Base-by-base conservation (phyloP, 1,140 invertebrate genomes). In the Philotrypesis tridentata region DNA sequence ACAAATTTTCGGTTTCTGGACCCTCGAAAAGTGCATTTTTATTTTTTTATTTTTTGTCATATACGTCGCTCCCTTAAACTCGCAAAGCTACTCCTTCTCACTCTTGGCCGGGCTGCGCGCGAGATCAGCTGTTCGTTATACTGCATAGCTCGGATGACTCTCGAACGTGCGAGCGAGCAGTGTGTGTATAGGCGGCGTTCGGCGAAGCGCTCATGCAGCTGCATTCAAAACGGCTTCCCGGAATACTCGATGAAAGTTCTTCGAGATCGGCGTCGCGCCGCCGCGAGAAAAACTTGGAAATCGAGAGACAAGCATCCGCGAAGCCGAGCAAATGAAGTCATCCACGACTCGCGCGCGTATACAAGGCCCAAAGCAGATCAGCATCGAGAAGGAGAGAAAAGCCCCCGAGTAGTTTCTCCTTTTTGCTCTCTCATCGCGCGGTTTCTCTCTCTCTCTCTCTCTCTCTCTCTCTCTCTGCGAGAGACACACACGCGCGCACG, bases 281-380 rank as follows among this genome's bases (percentile, higher is more conserved):
- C 12, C 1, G 48, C 48, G 14, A n/a, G 48, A 55, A 55, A 55
- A 55, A 55, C 21, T 55, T n/a, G 48, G n/a, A 17, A 55, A 55
- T 55, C 48, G 17, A 17, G 48, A 21, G 14, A 17, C 2, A n/a
- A 55, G 4, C 48, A 55, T 55, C 21, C 7, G 63, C 63, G 63
- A n/a, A n/a, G n/a, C n/a, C n/a, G n/a, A n/a, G 27, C 12, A 29
- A 25, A 68, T 43, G 75, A 48, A 40, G 31, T 77, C 63, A 77
- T 48, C 40, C 27, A 17, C 67, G 65, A 65, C 23, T 17, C 23
- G 25, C 23, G 55, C 40, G n/a, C n/a, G n/a, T n/a, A n/a, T n/a
- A n/a, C n/a, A n/a, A 55, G 67, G 65, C 29, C 23, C 75, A 29
- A 82, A 72, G 55, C n/a, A 72, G 71, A 73, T 80, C 23, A 40